phyloP scores from a whole-genome alignment of 2,113 vertebrate genomes.

The Limanda limanda region DNA sequence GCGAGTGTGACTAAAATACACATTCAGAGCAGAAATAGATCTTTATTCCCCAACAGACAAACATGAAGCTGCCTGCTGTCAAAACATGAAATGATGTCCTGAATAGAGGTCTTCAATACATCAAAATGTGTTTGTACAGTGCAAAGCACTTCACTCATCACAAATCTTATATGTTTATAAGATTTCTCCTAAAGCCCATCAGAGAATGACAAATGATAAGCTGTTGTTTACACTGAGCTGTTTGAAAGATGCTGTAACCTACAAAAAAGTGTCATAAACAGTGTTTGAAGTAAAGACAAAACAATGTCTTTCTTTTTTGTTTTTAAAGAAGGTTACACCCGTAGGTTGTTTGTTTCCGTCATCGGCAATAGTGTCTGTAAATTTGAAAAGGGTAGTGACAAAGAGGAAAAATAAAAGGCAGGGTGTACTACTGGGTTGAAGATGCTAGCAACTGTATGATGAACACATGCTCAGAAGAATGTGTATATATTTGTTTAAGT shows the following conservation, averaged over 20 bases:
- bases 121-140: neutral
- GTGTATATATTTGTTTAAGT: neutral
- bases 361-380: neutral
- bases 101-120: neutral
- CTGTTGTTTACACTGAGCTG: neutral
- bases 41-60: neutral
- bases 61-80: slow-evolving; percentile 10
- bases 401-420: neutral
- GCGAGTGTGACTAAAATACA: slow-evolving; percentile 52
- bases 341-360: too few species aligned
- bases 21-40: slow-evolving; percentile 33
- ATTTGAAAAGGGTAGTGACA: neutral
- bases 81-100: slow-evolving; percentile 11
- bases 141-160: slow-evolving; percentile 10
- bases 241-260: too few species aligned
- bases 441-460: neutral
- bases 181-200: neutral
- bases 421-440: neutral
- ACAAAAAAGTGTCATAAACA: too few species aligned
- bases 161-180: neutral
- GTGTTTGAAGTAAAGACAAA: too few species aligned
- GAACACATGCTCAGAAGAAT: neutral
- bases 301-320: too few species aligned
- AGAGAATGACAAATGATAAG: neutral
- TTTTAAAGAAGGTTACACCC: too few species aligned